Conservation (phyloP, 2,888 invertebrate species). For the Malacosoma neustria region DNA sequence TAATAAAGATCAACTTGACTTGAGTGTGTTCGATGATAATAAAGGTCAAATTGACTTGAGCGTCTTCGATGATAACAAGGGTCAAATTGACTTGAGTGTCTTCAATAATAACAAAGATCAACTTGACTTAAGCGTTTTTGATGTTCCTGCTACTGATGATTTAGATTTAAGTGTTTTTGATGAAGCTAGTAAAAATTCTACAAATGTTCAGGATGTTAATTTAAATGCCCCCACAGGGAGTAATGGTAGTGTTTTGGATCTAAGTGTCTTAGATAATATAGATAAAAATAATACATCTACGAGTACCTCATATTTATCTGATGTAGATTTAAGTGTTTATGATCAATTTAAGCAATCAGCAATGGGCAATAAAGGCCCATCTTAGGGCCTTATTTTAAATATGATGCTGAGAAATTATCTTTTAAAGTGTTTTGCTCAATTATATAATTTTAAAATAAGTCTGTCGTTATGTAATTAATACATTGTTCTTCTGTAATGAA, state of each 20-base stretch:
- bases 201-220: not conserved
- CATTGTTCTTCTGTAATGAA: no score
- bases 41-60: not conserved
- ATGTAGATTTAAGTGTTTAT: not conserved
- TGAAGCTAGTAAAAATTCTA: not conserved
- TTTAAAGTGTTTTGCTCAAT: no score
- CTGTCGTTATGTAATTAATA: no score
- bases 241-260: not conserved
- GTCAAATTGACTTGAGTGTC: not conserved
- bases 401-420: no score
- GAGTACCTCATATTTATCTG: not conserved
- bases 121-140: not conserved
- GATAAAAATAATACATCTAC: not conserved
- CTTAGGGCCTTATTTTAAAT: no score
- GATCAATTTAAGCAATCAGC: not conserved
- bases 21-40: not conserved
- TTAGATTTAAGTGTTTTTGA: not conserved
- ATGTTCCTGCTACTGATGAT: not conserved
- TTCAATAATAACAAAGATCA: not conserved
- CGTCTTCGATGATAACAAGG: not conserved
- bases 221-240: no score
- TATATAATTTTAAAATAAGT: no score
- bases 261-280: not conserved
- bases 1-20: not conserved
- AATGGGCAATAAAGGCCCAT: no score